Evolutionary conservation across 2,113 vertebrate genomes (phyloP).

Genomic region (Myrmecobius fasciatus): DNA sequence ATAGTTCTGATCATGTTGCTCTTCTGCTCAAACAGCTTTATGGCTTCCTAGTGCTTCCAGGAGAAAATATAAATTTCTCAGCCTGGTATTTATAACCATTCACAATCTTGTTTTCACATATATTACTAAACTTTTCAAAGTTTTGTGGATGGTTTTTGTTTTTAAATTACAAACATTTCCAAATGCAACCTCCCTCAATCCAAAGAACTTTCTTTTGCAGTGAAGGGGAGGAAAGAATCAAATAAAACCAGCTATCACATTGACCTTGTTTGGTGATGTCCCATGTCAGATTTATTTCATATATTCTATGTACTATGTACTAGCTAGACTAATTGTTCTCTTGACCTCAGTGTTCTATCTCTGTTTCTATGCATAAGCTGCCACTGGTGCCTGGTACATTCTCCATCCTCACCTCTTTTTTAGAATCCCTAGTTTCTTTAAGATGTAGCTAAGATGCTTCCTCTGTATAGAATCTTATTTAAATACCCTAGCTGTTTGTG

Average conservation of each 20-base stretch:
- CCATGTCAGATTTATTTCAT: neutral
- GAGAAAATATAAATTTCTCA: neutral
- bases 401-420: neutral
- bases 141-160: neutral
- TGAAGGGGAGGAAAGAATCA: neutral
- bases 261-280: neutral
- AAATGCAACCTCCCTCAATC: neutral
- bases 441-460: neutral
- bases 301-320: neutral
- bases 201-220: neutral
- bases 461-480: neutral
- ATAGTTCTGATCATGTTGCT: neutral
- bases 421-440: neutral
- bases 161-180: neutral
- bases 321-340: neutral
- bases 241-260: neutral
- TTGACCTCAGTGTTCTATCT: neutral
- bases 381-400: neutral
- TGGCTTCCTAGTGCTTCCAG: neutral
- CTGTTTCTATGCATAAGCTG: neutral
- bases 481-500: neutral
- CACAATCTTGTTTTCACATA: neutral
- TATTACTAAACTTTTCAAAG: neutral
- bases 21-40: neutral
- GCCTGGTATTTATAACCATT: neutral